A percentile compares a stretch with the other conserved stretches of the same genome.
Evolutionary conservation across 2,888 invertebrate species (phyloP).

Genomic region (Epiblema foenella): DNA sequence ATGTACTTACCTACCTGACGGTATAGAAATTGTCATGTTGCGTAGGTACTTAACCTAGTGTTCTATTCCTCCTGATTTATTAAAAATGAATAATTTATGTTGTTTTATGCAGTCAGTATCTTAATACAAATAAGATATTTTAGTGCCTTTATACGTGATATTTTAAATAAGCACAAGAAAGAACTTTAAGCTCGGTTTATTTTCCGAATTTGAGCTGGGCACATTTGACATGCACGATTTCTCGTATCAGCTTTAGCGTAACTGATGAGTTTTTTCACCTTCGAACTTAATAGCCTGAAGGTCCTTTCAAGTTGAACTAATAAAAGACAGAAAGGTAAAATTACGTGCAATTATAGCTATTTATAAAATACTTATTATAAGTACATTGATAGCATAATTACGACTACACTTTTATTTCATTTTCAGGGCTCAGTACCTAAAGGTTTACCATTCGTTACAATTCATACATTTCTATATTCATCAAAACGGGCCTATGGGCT

Average conservation of each 20-base stretch:
- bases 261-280: constrained; percentile 39
- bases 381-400: background rate
- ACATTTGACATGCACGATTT: constrained; percentile 36
- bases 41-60: too few species aligned
- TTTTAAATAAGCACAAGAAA: background rate
- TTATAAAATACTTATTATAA: background rate
- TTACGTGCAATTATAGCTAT: background rate
- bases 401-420: background rate
- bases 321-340: constrained; percentile 2
- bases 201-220: constrained; percentile 11
- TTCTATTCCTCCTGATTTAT: too few species aligned
- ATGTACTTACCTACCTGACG: too few species aligned
- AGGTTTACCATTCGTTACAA: background rate
- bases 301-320: constrained; percentile 26
- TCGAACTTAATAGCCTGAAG: constrained; percentile 31
- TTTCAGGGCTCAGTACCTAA: constrained; percentile 11
- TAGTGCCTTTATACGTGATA: too few species aligned
- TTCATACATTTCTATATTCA: constrained; percentile 19
- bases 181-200: background rate
- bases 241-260: constrained; percentile 13
- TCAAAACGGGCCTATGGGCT: constrained; percentile 47
- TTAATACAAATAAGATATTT: too few species aligned
- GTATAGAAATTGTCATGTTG: too few species aligned
- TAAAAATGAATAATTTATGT: too few species aligned
- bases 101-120: too few species aligned